Conservation (phyloP, 2,113 vertebrate species). For the Nerophis ophidion region DNA sequence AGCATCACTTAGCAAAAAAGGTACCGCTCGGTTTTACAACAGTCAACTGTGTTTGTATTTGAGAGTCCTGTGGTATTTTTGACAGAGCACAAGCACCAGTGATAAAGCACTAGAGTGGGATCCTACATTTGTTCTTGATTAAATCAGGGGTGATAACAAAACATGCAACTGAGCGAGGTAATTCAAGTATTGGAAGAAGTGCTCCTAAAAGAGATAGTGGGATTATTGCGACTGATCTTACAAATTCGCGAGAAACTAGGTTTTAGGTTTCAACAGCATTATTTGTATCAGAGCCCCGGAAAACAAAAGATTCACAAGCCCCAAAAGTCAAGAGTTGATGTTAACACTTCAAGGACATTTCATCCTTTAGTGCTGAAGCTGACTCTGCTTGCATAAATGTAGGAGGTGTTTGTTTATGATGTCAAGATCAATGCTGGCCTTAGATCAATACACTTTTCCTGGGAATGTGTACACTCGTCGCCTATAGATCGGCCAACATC, state of each 20-base stretch:
- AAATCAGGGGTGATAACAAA: conserved; percentile 3
- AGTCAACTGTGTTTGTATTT: conserved; percentile 10
- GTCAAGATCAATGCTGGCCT: conserved; percentile 48
- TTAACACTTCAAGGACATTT: conserved; percentile 31
- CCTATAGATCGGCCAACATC: conserved; percentile 46
- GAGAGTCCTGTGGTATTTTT: neutral
- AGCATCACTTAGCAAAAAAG: conserved; percentile 12
- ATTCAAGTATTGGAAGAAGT: neutral
- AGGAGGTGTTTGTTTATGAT: conserved; percentile 50
- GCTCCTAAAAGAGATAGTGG: neutral
- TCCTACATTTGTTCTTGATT: conserved; percentile 4
- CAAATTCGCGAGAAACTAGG: neutral
- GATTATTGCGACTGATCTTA: conserved; percentile 4
- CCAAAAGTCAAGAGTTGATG: neutral
- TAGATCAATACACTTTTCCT: conserved; percentile 49
- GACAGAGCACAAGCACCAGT: conserved; percentile 1
- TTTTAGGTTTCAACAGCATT: neutral
- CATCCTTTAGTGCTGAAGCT: conserved; percentile 28
- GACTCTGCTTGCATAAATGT: conserved; percentile 43
- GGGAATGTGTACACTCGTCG: conserved; percentile 34
- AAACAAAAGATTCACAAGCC: conserved; percentile 1
- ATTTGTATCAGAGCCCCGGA: neutral
- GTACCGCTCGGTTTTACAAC: conserved; percentile 10
- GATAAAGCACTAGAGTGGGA: conserved; percentile 16
- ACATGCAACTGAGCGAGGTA: conserved; percentile 1